Base-by-base conservation (phyloP, 1,140 invertebrate species). In the Paraescarpia echinospica region DNA sequence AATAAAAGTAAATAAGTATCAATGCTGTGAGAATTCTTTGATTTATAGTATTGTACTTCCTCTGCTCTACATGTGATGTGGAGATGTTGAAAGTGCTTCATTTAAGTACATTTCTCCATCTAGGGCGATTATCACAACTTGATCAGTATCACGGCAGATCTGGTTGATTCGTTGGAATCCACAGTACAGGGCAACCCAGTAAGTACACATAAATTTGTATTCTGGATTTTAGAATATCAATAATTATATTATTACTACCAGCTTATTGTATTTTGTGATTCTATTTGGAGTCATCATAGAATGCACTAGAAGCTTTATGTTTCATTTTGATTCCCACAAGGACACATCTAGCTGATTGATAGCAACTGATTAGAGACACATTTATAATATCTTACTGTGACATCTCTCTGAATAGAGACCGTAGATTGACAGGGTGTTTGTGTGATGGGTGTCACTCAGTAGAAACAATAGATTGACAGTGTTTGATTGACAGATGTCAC, bases 101-200 rank as follows among this genome's bases (percentile, higher is more conserved):
- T 77, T 77, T 90, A 90, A 33, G 35, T 90, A 90, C 18, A 4
- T 90, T 90, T 34, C 34, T 90, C 90, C 8, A 12, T 41, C 35
- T 93, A 96, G 95, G 95, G 96, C 35, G 96, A 97, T 94, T 96
- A 96, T 93, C 96, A 96, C 92, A 96, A 96, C 92, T 93, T 97
- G n/a, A 96, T 97, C 89, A 95, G 96, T 89, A 96, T 97, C 34
- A 96, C 97, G 31, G 96, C 96, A 33, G 97, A 97, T 94, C 95
- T 97, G 34, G 97, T 97, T 0, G 96, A 96, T 90, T 96, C 97
- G 34, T 94, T 97, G 91, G 97, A 97, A 94, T 95, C 96, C 93
- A 97, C 97, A 18, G 96, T 97, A 0, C 96, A 96, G 94, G 97
- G 97, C 34, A 95, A 97, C 94, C 93, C 96, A n/a, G 96, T 97